A percentile compares a stretch with the other conserved stretches of the same genome.
phyloP scores from a whole-genome alignment of 37 sponge, comb jelly and placozoan genomes.

The Oscarella lobularis region DNA sequence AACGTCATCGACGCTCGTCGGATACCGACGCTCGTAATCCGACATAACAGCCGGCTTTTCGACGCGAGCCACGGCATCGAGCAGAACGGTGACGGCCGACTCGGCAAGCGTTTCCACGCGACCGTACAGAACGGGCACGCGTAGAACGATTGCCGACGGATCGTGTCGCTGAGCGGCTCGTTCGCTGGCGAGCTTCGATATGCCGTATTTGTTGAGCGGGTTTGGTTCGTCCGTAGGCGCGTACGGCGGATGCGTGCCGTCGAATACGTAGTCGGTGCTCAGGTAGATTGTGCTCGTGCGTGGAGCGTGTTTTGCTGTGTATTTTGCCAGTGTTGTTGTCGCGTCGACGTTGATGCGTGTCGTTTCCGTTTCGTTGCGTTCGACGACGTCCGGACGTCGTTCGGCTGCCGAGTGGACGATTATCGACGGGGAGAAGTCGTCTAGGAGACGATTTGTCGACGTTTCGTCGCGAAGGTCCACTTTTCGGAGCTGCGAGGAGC shows the following conservation, averaged over 20 bases:
- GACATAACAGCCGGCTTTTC: constrained; percentile 27
- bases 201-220: constrained; percentile 75
- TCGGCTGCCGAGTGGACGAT: constrained; percentile 81
- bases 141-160: constrained; percentile 19
- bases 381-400: constrained; percentile 73
- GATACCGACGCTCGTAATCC: constrained; percentile 67
- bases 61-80: constrained; percentile 25
- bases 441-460: constrained; percentile 29
- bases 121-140: constrained; percentile 77
- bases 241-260: constrained; percentile 67
- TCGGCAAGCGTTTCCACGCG: constrained; percentile 45
- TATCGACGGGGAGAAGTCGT: constrained; percentile 37
- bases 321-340: constrained; percentile 27
- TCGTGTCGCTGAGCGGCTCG: constrained; percentile 15
- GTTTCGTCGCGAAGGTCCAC: constrained; percentile 42
- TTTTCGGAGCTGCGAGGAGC: not conserved
- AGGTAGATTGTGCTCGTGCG: constrained; percentile 50
- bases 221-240: constrained; percentile 28
- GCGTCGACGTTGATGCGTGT: constrained; percentile 44
- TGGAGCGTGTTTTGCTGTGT: constrained; percentile 12
- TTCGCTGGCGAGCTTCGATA: constrained; percentile 49
- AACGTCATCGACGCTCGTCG: constrained; percentile 58
- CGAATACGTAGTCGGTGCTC: constrained; percentile 79
- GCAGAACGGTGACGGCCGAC: constrained; percentile 63
- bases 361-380: constrained; percentile 25